Evolutionary conservation across 2,888 invertebrate genomes (phyloP), one percentile per base, ranked within the genome.

Genomic region (Erannis defoliaria): DNA sequence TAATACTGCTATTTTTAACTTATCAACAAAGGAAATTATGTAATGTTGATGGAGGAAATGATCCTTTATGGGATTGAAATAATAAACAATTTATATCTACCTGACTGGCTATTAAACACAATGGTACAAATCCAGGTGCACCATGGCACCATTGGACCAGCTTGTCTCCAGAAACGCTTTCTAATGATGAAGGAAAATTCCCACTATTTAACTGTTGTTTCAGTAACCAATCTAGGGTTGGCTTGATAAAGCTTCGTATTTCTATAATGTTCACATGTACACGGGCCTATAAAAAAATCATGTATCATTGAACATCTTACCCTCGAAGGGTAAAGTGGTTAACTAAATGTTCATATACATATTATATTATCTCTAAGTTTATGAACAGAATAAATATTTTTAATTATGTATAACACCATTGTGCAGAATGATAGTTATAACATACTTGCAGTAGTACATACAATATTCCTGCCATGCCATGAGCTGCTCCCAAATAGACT

Each of bases 131-230:
- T 37, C 98, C 98, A 16, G 98, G 97, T 19, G 98, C 97, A n/a
- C 98, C 98, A 82, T 98, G 98, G 87, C 98, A 98, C 98, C 98
- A 98, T 76, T 98, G 98, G 18, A 98, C 95, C 66, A 98, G 93
- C 84, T 94, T 95, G 82, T 98, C 98, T 29, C 93, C 89, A 29
- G 94, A 88, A 43, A 86, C 88, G 66, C 94, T 96, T 23, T 94
- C 95, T 26, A 96, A 72, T 0, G 97, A 97, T 0, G 97, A 97
- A 0, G 97, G 97, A 80, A 96, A 96, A 87, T 97, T 97, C 1
- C 95, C 95, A 71, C 94, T 94, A 9, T 93, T 77, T 76, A 94
- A 95, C 67, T 93, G 93, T 71, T 94, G 85, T 21, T 78, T 87
- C 40, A 94, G 76, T 57, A 96, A 84, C 93, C 95, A 96, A 72